Conservation (phyloP, 2,888 invertebrate genomes). For the Synergus itoensis region DNA sequence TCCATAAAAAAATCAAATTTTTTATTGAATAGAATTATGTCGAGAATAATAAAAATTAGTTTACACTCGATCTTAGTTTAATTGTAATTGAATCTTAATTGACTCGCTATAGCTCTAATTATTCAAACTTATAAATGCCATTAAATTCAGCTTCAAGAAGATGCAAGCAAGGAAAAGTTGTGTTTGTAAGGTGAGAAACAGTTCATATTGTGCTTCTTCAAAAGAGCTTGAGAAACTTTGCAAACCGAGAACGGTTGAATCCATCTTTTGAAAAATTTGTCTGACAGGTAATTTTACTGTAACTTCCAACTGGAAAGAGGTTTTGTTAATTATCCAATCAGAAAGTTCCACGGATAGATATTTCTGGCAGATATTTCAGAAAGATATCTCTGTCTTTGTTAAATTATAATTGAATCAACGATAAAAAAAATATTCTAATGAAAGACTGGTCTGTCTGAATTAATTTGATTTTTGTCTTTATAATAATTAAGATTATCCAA, state of each 20-base stretch:
- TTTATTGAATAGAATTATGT: background rate
- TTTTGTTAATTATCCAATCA: conserved; percentile 14
- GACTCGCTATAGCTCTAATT: background rate
- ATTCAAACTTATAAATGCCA: background rate
- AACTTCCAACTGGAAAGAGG: background rate
- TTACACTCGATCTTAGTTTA: no score
- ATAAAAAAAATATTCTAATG: no score
- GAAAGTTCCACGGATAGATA: background rate
- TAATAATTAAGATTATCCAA: no score
- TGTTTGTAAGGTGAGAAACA: background rate
- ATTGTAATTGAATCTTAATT: background rate
- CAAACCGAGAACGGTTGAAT: background rate
- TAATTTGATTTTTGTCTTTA: no score
- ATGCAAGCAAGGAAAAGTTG: background rate
- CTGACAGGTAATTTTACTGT: background rate
- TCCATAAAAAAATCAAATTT: background rate
- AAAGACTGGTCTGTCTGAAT: no score
- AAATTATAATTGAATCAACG: no score
- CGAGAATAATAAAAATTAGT: background rate
- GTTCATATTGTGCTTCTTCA: background rate
- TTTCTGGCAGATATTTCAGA: no score
- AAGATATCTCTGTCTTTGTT: no score
- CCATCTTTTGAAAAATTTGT: background rate
- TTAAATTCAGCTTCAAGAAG: background rate
- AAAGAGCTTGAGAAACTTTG: background rate